These are phyloP conservation scores for Busseola fusca DNA, from an alignment of 2,888 invertebrate genomes.

Conservation along the genomic window DNA sequence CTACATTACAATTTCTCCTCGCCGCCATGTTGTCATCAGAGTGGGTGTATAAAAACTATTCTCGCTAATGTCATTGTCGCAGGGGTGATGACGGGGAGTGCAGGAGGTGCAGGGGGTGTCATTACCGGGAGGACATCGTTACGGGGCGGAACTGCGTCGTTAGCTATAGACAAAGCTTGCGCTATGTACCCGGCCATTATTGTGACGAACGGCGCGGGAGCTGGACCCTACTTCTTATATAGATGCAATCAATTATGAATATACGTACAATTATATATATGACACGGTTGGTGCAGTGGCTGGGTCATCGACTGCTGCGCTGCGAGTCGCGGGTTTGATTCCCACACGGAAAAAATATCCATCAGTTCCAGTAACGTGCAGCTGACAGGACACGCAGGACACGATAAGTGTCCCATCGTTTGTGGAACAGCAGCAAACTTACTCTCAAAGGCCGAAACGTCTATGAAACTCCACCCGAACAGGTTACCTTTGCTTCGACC, in stretches of 20 bases:
- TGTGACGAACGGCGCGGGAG: constrained; percentile 64
- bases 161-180: constrained; percentile 82
- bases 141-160: constrained; percentile 83
- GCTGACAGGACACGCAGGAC: too few species aligned
- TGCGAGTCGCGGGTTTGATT: too few species aligned
- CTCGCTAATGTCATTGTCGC: constrained; percentile 76
- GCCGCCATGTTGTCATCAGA: constrained; percentile 37
- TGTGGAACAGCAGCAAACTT: too few species aligned
- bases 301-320: too few species aligned
- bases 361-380: too few species aligned
- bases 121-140: constrained; percentile 83
- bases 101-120: constrained; percentile 64
- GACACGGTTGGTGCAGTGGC: too few species aligned
- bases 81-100: constrained; percentile 59
- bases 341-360: too few species aligned
- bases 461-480: too few species aligned
- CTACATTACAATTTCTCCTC: constrained; percentile 22
- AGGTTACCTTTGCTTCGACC: too few species aligned
- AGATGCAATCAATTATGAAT: background rate
- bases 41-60: constrained; percentile 65
- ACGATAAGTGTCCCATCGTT: too few species aligned
- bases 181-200: constrained; percentile 82
- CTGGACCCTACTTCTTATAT: background rate
- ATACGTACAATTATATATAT: too few species aligned
- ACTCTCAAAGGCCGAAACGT: too few species aligned